These are phyloP conservation scores for Bubo blakistoni DNA, from an alignment of 2,113 vertebrate genomes.

Conservation along the genomic window DNA sequence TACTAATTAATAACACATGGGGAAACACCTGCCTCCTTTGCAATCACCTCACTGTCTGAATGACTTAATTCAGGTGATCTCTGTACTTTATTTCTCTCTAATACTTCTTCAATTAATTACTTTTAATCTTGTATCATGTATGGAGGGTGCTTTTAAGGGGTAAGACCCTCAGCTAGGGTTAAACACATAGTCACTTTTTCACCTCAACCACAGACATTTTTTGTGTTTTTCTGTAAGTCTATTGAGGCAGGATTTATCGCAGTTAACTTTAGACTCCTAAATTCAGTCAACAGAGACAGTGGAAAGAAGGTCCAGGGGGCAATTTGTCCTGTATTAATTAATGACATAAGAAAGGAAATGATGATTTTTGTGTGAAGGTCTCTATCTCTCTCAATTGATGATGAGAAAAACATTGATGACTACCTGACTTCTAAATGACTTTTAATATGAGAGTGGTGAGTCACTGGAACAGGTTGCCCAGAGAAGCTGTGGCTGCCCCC, in stretches of 20 bases:
- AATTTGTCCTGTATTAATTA: background rate
- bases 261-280: background rate
- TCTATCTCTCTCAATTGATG: background rate
- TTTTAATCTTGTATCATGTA: background rate
- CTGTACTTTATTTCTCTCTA: background rate
- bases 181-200: background rate
- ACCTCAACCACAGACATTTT: background rate
- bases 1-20: background rate
- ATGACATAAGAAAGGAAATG: background rate
- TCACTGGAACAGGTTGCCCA: background rate
- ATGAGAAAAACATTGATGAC: background rate
- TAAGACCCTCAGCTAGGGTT: background rate
- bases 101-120: background rate
- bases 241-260: background rate
- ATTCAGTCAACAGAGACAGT: background rate
- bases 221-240: background rate
- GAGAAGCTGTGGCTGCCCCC: background rate
- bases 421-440: background rate
- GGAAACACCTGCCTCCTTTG: background rate
- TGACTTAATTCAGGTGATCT: background rate
- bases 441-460: background rate
- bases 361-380: background rate
- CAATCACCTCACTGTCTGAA: background rate
- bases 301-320: background rate
- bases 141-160: background rate